phyloP scores from a whole-genome alignment of 2,113 vertebrate species.

The Psophia crepitans region DNA sequence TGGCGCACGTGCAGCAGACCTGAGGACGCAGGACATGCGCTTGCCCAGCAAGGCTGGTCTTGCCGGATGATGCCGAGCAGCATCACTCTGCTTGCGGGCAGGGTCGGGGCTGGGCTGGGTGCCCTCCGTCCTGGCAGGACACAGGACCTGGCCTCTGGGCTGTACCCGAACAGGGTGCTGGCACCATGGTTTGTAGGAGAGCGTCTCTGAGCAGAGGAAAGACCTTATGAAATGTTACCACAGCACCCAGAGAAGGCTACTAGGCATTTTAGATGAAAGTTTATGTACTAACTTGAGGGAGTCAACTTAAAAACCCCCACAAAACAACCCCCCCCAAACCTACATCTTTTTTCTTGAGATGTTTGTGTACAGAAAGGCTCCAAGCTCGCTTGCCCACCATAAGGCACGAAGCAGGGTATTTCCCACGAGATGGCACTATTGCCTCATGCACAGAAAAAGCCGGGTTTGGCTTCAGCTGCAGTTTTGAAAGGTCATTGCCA shows the following conservation, averaged over 20 bases:
- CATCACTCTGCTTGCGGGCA: neutral
- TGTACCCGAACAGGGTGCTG: neutral
- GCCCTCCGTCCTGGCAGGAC: neutral
- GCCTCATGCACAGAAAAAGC: neutral
- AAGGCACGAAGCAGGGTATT: accelerated
- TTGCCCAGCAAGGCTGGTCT: accelerated
- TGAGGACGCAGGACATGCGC: accelerated
- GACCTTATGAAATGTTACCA: neutral
- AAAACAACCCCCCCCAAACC: too few relatives aligned
- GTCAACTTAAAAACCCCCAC: neutral
- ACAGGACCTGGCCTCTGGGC: neutral
- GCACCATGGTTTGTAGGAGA: neutral
- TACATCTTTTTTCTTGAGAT: neutral
- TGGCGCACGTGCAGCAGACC: accelerated
- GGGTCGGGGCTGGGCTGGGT: neutral
- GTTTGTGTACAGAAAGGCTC: neutral
- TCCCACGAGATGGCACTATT: conserved; percentile 74
- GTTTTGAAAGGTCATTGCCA: neutral
- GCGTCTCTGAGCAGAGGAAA: neutral
- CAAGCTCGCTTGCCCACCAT: accelerated
- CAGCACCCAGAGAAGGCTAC: neutral
- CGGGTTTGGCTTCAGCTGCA: accelerated
- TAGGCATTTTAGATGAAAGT: neutral
- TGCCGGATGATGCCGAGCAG: neutral
- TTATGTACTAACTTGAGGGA: accelerated